Conservation (phyloP, 2,888 invertebrate species). For the Drosophila nr. medialis region DNA sequence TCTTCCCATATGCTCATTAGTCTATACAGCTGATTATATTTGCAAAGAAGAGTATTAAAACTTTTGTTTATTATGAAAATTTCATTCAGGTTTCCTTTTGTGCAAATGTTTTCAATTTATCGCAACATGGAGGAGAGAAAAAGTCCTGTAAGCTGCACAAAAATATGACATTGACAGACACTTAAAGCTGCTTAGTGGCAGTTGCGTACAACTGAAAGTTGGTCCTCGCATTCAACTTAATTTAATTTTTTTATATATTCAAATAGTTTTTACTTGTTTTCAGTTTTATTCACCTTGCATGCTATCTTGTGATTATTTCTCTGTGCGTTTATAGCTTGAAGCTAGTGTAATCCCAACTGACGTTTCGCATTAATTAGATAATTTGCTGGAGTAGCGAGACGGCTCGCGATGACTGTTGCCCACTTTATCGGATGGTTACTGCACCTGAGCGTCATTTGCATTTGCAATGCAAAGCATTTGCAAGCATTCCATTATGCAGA, state of each 20-base stretch:
- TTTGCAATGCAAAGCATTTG: constrained; percentile 73
- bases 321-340: constrained; percentile 53
- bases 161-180: constrained; percentile 77
- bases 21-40: not conserved
- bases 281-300: constrained; percentile 4
- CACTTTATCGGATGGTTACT: constrained; percentile 12
- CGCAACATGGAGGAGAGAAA: constrained; percentile 41
- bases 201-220: constrained; percentile 57
- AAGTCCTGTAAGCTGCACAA: constrained; percentile 66
- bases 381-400: constrained; percentile 43
- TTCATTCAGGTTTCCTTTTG: constrained; percentile 28
- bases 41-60: not conserved
- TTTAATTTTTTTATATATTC: constrained; percentile 6
- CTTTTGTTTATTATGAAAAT: not conserved
- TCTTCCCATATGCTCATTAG: too few species aligned
- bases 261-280: constrained; percentile 10
- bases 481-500: constrained; percentile 74
- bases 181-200: constrained; percentile 74
- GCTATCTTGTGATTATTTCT: constrained; percentile 50
- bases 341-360: constrained; percentile 54
- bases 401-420: constrained; percentile 8
- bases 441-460: constrained; percentile 36
- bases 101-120: constrained; percentile 63
- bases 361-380: constrained; percentile 67
- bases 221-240: constrained; percentile 38